Evolutionary conservation across 2,113 vertebrate genomes (phyloP).

Genomic region (Myotis davidii): DNA sequence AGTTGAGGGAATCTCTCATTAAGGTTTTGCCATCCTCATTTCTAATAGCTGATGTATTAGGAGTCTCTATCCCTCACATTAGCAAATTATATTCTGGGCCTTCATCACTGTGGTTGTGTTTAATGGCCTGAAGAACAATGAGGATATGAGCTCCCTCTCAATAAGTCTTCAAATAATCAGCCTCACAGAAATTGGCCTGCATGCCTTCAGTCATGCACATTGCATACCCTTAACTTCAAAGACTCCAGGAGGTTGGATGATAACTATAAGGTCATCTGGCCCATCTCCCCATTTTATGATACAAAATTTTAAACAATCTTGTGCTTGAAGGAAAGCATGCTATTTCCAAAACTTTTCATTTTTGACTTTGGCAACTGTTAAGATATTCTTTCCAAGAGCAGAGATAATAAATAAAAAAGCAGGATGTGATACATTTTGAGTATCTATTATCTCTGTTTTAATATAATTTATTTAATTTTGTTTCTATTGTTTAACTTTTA

Average conservation of each 20-base stretch:
- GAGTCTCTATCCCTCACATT: neutral
- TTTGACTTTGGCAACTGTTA: constrained; percentile 24
- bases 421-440: neutral
- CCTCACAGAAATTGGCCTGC: constrained; percentile 38
- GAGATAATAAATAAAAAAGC: neutral
- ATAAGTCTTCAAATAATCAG: constrained; percentile 62
- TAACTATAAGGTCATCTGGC: neutral
- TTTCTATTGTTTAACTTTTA: constrained; percentile 28
- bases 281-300: neutral
- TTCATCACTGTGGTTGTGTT: constrained; percentile 36
- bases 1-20: constrained; percentile 38
- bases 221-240: constrained; percentile 30
- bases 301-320: constrained; percentile 3
- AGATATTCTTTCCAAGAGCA: neutral
- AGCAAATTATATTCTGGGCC: constrained; percentile 51
- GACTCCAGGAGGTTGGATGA: neutral
- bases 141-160: constrained; percentile 49
- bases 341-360: constrained; percentile 6
- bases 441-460: constrained; percentile 22
- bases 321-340: constrained; percentile 7
- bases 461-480: constrained; percentile 1
- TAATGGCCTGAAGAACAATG: constrained; percentile 48
- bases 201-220: constrained; percentile 9
- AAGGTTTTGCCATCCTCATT: constrained; percentile 50
- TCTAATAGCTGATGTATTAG: neutral